These are phyloP conservation scores for Xenotilapia longispinis DNA, from an alignment of 2,113 vertebrate genomes.

Conservation along the genomic window DNA sequence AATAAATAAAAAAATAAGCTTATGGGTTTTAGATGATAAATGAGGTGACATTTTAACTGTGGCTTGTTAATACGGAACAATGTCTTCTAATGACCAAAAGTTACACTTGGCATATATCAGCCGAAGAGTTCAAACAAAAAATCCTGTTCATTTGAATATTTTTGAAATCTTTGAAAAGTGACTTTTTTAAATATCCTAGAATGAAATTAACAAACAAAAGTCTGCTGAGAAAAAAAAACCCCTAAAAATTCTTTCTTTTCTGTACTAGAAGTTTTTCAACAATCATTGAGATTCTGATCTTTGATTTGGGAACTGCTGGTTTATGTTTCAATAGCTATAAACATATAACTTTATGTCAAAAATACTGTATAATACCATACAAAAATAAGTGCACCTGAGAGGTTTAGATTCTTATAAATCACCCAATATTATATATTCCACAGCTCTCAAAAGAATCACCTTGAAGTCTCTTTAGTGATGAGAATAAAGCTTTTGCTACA, in stretches of 20 bases:
- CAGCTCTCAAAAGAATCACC: background rate
- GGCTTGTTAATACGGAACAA: background rate
- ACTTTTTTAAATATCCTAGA: background rate
- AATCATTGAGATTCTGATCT: background rate
- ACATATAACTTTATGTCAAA: background rate
- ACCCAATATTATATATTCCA: background rate
- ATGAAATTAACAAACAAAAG: background rate
- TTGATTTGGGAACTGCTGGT: background rate
- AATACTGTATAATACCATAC: background rate
- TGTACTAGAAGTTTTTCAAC: background rate
- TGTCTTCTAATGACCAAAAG: background rate
- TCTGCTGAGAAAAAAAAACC: background rate
- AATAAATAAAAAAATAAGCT: background rate
- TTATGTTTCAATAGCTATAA: background rate
- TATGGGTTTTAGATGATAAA: background rate
- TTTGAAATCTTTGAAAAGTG: background rate
- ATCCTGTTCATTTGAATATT: background rate
- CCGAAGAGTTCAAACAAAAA: background rate
- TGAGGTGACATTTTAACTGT: background rate
- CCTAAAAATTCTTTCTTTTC: background rate
- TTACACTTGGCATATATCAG: background rate
- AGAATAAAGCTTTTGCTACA: background rate
- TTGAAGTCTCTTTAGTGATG: background rate
- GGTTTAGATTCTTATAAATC: background rate
- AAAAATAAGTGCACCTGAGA: background rate